Conservation (phyloP, 2,888 invertebrate genomes). For the Scaptomyza flava region DNA sequence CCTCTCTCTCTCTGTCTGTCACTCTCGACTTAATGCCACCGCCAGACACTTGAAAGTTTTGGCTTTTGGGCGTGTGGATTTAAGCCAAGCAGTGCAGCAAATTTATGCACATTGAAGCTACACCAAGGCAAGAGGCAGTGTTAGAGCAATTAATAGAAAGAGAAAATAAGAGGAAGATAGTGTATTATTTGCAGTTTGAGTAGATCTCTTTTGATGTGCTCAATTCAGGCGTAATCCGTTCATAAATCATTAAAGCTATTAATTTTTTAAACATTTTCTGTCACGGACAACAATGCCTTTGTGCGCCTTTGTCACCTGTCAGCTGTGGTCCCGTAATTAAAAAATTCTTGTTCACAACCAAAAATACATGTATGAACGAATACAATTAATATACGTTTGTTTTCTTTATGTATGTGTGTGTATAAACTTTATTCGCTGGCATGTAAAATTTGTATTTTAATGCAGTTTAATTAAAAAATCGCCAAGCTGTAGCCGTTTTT, state of each 20-base stretch:
- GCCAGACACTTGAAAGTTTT: slow-evolving; percentile 53
- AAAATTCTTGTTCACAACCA: slow-evolving; percentile 35
- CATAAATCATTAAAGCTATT: slow-evolving; percentile 47
- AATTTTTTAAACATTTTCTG: slow-evolving; percentile 27
- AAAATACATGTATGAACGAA: neutral
- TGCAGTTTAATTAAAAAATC: slow-evolving; percentile 66
- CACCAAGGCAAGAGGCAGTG: neutral
- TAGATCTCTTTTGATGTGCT: slow-evolving; percentile 26
- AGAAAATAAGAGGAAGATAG: neutral
- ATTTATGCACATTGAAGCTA: slow-evolving; percentile 22
- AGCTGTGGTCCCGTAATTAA: slow-evolving; percentile 58
- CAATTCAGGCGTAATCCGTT: slow-evolving; percentile 33
- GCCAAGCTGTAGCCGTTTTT: slow-evolving; percentile 44
- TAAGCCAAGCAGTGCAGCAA: slow-evolving; percentile 4
- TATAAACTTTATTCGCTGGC: slow-evolving; percentile 7
- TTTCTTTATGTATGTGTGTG: slow-evolving; percentile 22
- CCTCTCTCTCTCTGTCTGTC: slow-evolving; percentile 30
- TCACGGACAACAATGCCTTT: slow-evolving; percentile 20
- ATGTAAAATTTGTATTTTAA: slow-evolving; percentile 41
- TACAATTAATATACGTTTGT: slow-evolving; percentile 22
- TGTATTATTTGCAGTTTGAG: slow-evolving; percentile 13
- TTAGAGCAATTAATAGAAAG: neutral
- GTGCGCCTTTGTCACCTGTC: slow-evolving; percentile 36
- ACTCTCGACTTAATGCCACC: slow-evolving; percentile 42
- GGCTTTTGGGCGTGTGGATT: slow-evolving; percentile 15